These are phyloP conservation scores for Eubucco bourcierii DNA, from an alignment of 2,113 vertebrate species.

Conservation along the genomic window DNA sequence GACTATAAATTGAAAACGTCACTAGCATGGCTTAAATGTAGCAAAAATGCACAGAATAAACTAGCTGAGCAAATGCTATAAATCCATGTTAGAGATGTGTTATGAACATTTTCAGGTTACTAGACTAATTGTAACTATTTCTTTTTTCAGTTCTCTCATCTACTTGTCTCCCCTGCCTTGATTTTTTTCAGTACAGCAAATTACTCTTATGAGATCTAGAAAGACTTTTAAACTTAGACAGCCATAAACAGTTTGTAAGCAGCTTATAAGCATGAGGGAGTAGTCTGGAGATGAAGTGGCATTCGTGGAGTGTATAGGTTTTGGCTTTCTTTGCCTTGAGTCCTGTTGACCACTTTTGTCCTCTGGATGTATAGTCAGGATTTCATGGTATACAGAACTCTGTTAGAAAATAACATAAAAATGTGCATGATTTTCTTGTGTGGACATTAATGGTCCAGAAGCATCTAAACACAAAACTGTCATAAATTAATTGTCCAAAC, in stretches of 20 bases:
- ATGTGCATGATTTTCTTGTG: not conserved
- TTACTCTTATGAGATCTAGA: not conserved
- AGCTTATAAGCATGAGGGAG: not conserved
- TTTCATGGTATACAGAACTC: not conserved
- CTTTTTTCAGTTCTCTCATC: not conserved
- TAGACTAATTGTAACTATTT: not conserved
- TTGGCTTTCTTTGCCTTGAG: not conserved
- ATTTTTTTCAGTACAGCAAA: not conserved
- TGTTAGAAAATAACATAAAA: not conserved
- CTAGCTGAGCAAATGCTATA: not conserved
- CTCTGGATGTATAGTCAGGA: not conserved
- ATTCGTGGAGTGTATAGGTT: not conserved
- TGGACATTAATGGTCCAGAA: not conserved
- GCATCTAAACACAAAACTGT: not conserved
- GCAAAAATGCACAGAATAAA: not conserved
- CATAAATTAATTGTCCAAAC: not conserved
- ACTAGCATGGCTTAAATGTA: not conserved
- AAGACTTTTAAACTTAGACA: not conserved
- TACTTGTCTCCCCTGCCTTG: not conserved
- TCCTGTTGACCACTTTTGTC: not conserved
- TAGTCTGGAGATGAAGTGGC: not conserved
- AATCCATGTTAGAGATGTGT: not conserved
- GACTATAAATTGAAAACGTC: not conserved
- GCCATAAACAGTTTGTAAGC: not conserved
- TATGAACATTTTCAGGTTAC: not conserved